Conservation (phyloP, 2,888 invertebrate species). For the Hyppa rectilinea region DNA sequence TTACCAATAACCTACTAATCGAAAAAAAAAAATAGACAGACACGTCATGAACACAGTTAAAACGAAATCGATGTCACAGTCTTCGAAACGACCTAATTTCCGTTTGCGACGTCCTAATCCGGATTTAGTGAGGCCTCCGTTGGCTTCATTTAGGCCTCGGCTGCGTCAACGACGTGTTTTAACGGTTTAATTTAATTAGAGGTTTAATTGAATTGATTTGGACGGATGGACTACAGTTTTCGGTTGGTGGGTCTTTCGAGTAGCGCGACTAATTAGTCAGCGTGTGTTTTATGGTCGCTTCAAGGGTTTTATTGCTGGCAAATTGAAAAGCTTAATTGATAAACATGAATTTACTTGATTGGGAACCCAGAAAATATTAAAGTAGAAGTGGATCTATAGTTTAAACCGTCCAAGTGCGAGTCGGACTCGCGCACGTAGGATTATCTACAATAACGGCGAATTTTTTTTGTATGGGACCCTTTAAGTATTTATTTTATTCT, state of each 20-base stretch:
- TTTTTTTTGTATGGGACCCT: too few species aligned
- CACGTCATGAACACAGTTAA: constrained; percentile 33
- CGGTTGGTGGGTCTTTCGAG: constrained; percentile 20
- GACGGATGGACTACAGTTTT: constrained; percentile 32
- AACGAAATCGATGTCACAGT: constrained; percentile 59
- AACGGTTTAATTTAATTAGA: constrained; percentile 68
- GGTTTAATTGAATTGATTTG: constrained; percentile 56
- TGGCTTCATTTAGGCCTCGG: constrained; percentile 60
- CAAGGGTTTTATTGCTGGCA: constrained; percentile 10
- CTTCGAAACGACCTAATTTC: constrained; percentile 75
- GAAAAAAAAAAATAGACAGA: not conserved
- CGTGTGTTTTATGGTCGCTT: constrained; percentile 23
- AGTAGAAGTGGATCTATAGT: not conserved
- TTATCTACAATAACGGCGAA: too few species aligned
- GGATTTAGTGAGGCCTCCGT: constrained; percentile 73
- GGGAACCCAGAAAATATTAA: not conserved
- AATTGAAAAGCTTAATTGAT: constrained; percentile 26
- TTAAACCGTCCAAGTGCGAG: too few species aligned
- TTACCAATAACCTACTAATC: constrained; percentile 2
- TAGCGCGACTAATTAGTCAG: constrained; percentile 9
- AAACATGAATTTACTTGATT: not conserved
- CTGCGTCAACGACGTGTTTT: constrained; percentile 51
- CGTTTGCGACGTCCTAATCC: constrained; percentile 72
- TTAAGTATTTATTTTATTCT: too few species aligned
- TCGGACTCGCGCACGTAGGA: too few species aligned